Evolutionary conservation across 2,113 vertebrate genomes (phyloP), one percentile per base, ranked within the genome.

Genomic region (Sardina pilchardus): DNA sequence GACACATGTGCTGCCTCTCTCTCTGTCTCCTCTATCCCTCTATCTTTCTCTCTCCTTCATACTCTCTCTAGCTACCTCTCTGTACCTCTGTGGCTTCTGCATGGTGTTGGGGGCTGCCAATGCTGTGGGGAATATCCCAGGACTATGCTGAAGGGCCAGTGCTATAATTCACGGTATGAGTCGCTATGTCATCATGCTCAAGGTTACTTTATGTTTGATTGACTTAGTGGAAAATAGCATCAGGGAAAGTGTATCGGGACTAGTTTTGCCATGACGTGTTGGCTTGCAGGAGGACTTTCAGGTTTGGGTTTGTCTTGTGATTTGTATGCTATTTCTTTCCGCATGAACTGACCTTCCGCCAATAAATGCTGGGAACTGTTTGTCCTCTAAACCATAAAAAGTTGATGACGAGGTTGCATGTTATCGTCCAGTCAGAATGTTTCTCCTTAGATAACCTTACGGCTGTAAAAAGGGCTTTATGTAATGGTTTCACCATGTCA

Each of bases 1-100:
- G 94, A 93, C 93, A 92, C 87, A 87, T 89, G 87, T 90, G 92
- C 36, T 87, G 86, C 88, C 92, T 93, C 63, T 71, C 30, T 71
- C 26, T 30, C 30, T 30, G n/a, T 71, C 26, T 30, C 63, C 14
- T 67, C 59, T 26, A 6, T 67, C 16, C 16, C 48, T 82, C n/a
- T 53, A 39, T 63, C 30, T 78, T 5, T 34, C 71, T 14, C 71
- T 78, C 71, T 78, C 34, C 14, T 17, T 78, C 14, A 36, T 14
- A 10, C 30, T 36, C 34, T 34, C 34, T 71, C 26, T 71, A 8
- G 10, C 71, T 78, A 3, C 34, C 71, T 78, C 71, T 78, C 14
- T 39, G 6, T 78, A 17, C 30, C 26, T 71, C 34, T 34, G 34
- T 78, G 34, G 26, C 30, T 78, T 78, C 71, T 36, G 71, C 14